Evolutionary conservation across 1,140 invertebrate species (phyloP), one percentile per base, ranked within the genome.

Genomic region (Solenopsis invicta): DNA sequence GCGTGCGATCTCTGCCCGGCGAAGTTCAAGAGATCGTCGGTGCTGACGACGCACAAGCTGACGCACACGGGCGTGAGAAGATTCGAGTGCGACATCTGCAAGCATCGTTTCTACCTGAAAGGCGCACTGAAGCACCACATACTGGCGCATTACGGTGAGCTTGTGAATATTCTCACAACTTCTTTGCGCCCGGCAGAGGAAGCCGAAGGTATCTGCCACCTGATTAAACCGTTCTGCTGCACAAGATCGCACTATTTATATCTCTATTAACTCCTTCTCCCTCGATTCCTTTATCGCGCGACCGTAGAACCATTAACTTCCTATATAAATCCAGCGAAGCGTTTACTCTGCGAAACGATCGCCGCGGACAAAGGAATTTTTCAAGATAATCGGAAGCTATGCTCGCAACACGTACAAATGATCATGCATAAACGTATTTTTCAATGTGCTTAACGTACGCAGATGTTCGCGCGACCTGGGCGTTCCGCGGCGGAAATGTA

Each of bases 51-150:
- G 13, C 89, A 91, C 61, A 88, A 84, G 45, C 56, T 91, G 62
- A 91, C 89, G 45, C 89, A 90, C 61, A 90, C 89, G 0, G 56
- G 62, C 34, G 72, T 86, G 9, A 91, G 87, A 72, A 82, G 61
- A 54, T 91, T 91, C 89, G 89, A 91, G 76, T 90, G 89, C 77
- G 76, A 91, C 71, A 91, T 90, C 13, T 91, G 89, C 76, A 88
- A 90, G 87, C 76, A 86, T 54, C 86, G 87, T 61, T 91, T 91
- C 21, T 82, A 91, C 12, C 41, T 88, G 41, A 91, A 91, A 86
- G 89, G 89, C 16, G 89, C 89, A 3, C 34, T 88, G 12, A 90
- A 90, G 37, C 87, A 90, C 3, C 86, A 90, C n/a, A 82, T 90
- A 56, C 74, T 91, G 29, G 85, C 89, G 37, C 89, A 90, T 41